Evolutionary conservation across 2,113 vertebrate species (phyloP), one percentile per base, ranked within the genome.

Genomic region (Podocnemis expansa): DNA sequence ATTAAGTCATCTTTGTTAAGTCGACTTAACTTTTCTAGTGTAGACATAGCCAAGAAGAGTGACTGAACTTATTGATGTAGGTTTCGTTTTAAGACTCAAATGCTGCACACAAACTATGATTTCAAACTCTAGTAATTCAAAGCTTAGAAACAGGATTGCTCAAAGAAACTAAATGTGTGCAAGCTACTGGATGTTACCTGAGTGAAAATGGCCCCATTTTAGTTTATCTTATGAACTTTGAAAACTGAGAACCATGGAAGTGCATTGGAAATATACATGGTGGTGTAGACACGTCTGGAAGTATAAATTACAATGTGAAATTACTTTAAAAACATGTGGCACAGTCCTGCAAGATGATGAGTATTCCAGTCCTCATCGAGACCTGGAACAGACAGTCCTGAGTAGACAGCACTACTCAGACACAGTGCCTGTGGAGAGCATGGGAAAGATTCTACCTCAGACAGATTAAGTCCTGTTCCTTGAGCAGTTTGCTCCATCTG

Each of bases 81-180:
- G 63, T 91, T 91, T 91, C n/a, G 78, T 31, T 58, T 38, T 90
- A 89, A 88, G 86, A 89, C 79, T 95, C 84, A 84, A n/a, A n/a
- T 45, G 79, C 27, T 45, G 29, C 73, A 85, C 79, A 80, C 90
- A 80, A 86, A 89, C 25, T 78, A 73, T 80, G 51, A 21, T 89
- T 45, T 81, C 47, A n/a, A 43, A 52, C 47, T 81, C 43, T 88
- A 43, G 24, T 78, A 43, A 47, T 54, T 70, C 47, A n/a, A 54
- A 87, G 70, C 31, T 63, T 34, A 63, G 58, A 63, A 63, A 63
- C 13, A 75, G 54, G 27, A 63, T 49, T 67, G 87, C 31, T 88
- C 75, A 89, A 88, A 67, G 31, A 73, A 13, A 87, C 38, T 83
- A 89, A 63, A 88, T 90, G 91, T 75, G 89, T 87, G 29, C 75